Conservation (phyloP, 2,888 invertebrate species). For the Philereme vetulata region DNA sequence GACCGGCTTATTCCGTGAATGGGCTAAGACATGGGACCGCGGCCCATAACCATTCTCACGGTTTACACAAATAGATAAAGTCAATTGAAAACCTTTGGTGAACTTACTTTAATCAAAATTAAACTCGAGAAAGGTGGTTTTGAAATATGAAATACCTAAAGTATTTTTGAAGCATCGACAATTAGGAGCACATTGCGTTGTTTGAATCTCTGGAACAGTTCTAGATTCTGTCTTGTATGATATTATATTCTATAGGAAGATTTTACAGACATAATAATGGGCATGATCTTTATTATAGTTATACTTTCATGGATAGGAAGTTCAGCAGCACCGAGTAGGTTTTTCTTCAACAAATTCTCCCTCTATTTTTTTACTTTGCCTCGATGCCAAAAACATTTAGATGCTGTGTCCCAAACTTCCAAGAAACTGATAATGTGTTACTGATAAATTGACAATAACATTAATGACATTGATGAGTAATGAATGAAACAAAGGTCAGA, state of each 20-base stretch:
- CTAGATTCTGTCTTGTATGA: no score
- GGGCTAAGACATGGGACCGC: conserved; percentile 65
- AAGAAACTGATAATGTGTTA: conserved; percentile 38
- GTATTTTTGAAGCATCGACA: no score
- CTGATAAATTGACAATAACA: conserved; percentile 33
- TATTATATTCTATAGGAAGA: no score
- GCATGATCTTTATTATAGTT: no score
- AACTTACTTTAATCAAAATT: conserved; percentile 13
- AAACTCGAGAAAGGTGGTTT: not conserved
- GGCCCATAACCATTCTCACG: conserved; percentile 69
- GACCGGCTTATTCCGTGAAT: conserved; percentile 70
- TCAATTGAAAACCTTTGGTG: conserved; percentile 15
- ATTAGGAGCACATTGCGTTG: no score
- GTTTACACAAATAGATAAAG: conserved; percentile 59
- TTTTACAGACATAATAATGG: no score
- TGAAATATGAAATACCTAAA: no score
- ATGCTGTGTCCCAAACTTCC: conserved; percentile 41
- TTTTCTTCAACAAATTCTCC: no score
- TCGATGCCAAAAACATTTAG: conserved; percentile 44
- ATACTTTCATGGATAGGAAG: no score
- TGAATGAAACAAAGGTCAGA: conserved; percentile 37
- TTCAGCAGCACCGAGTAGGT: no score
- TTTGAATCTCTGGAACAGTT: no score
- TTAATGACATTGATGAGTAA: conserved; percentile 34
- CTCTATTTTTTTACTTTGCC: no score